Evolutionary conservation across 2,113 vertebrate species (phyloP).

Genomic region (Aptenodytes forsteri): DNA sequence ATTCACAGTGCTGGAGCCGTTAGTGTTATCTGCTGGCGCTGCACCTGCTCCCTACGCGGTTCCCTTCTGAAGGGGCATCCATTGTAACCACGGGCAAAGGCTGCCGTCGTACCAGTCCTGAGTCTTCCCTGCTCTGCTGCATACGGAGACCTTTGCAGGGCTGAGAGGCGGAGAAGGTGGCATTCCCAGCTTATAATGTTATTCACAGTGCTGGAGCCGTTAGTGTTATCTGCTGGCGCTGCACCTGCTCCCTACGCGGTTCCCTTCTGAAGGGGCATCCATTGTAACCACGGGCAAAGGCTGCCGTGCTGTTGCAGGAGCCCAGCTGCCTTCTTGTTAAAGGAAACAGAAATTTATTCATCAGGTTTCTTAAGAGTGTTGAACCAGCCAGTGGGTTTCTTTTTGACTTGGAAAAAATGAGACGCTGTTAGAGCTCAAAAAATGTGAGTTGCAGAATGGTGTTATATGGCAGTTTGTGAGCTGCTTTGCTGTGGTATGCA

Average conservation of each 20-base stretch:
- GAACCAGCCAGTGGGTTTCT: background rate
- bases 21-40: background rate
- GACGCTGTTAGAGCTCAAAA: background rate
- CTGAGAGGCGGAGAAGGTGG: fast-evolving
- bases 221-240: background rate
- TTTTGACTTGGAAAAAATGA: conserved; percentile 16
- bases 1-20: background rate
- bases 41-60: background rate
- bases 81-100: fast-evolving
- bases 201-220: background rate
- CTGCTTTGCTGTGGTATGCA: conserved; percentile 11
- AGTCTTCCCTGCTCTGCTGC: background rate
- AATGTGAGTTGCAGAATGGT: background rate
- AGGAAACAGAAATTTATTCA: background rate
- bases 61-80: background rate
- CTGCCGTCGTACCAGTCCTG: fast-evolving
- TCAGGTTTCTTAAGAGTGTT: background rate
- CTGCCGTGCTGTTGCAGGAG: background rate
- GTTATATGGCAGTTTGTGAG: background rate
- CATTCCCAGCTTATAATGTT: fast-evolving
- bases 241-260: background rate
- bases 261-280: background rate
- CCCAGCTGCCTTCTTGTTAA: background rate
- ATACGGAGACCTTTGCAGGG: background rate
- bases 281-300: fast-evolving